Conservation (phyloP, 1,140 invertebrate species). For the Watersipora subatra region DNA sequence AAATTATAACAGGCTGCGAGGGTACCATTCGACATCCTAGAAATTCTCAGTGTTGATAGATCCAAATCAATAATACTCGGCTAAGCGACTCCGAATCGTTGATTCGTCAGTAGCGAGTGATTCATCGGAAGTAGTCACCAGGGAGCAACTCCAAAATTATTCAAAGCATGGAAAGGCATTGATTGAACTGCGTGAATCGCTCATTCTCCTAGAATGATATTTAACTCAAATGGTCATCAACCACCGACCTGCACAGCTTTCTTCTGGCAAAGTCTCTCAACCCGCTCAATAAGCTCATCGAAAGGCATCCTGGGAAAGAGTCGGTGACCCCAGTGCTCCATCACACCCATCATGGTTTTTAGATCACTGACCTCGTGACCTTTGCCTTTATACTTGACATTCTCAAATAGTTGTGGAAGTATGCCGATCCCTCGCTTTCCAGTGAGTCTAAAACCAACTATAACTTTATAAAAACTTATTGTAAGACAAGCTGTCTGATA, state of each 20-base stretch:
- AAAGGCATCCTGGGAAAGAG: conserved; percentile 75
- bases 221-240: too few species aligned
- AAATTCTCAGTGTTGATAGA: too few species aligned
- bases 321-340: conserved; percentile 84
- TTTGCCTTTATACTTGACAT: conserved; percentile 69
- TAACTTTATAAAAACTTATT: conserved; percentile 10
- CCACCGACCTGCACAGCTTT: conserved; percentile 36
- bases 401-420: conserved; percentile 62
- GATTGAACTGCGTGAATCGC: too few species aligned
- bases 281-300: conserved; percentile 64
- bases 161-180: too few species aligned
- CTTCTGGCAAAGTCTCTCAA: conserved; percentile 58
- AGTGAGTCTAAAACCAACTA: conserved; percentile 50
- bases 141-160: too few species aligned
- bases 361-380: conserved; percentile 68
- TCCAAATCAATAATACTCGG: too few species aligned
- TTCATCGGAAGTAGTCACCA: too few species aligned
- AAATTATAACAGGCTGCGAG: too few species aligned
- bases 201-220: too few species aligned
- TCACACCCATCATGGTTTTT: conserved; percentile 58
- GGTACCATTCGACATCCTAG: too few species aligned
- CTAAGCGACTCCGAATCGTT: too few species aligned
- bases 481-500: background rate
- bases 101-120: too few species aligned
- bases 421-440: conserved; percentile 62